These are phyloP conservation scores for Tokudaia tokunoshimensis DNA, from an alignment of 2,797 vertebrate genomes.

Conservation along the genomic window DNA sequence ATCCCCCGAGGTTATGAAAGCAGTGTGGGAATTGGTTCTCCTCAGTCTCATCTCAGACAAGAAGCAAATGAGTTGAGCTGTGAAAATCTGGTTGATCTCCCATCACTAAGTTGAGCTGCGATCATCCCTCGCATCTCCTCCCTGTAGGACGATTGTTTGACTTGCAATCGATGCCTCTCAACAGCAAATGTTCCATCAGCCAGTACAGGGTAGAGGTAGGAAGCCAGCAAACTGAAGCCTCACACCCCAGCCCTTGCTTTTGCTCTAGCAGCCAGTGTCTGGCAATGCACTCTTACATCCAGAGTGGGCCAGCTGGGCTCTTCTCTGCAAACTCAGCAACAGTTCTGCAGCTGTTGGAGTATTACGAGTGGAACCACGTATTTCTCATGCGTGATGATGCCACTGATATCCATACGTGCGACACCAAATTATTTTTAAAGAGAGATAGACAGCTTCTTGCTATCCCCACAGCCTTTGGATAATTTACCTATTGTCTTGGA, in stretches of 20 bases:
- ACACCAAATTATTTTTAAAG: conserved; percentile 4
- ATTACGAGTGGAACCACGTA: neutral
- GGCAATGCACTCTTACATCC: neutral
- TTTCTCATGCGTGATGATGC: neutral
- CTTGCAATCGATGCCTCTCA: neutral
- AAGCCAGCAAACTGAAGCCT: neutral
- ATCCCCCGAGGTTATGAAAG: conserved; percentile 14
- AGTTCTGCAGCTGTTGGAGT: neutral
- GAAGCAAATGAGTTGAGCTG: neutral
- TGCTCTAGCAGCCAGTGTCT: neutral
- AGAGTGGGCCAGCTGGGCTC: neutral
- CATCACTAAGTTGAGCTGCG: neutral
- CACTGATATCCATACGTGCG: neutral
- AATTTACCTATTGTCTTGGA: neutral
- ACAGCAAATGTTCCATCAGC: neutral
- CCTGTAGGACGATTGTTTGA: conserved; percentile 11
- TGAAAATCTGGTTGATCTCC: conserved; percentile 17
- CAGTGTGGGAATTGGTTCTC: neutral
- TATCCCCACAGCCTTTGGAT: neutral
- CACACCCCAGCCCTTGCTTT: neutral
- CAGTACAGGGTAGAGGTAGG: neutral
- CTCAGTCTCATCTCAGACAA: neutral
- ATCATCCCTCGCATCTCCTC: neutral
- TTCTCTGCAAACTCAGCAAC: neutral
- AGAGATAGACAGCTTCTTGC: neutral